Evolutionary conservation across 2,113 vertebrate species (phyloP).

Genomic region (Mus pahari): DNA sequence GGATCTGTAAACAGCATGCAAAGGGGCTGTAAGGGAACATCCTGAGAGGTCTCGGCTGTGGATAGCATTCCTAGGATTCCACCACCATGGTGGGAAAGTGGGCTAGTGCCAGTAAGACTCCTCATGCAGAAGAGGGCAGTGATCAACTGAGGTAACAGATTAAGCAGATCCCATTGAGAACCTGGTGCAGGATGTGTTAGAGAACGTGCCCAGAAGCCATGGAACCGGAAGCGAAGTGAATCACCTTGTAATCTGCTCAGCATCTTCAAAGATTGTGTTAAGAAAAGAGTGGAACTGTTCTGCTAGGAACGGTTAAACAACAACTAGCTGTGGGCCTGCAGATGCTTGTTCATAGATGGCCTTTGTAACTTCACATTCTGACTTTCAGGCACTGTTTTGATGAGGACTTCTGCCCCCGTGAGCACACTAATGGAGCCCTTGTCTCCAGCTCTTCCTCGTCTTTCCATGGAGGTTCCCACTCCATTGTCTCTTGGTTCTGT

Average conservation of each 20-base stretch:
- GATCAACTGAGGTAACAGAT: neutral
- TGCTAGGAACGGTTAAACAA: neutral
- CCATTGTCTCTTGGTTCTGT: neutral
- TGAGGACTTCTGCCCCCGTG: neutral
- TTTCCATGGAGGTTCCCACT: neutral
- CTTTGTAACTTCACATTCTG: neutral
- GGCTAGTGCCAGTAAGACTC: neutral
- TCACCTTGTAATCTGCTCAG: neutral
- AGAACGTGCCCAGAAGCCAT: neutral
- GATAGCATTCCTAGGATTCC: neutral
- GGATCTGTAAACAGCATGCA: no score
- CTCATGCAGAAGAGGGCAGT: neutral
- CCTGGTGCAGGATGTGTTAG: neutral
- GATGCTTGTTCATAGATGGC: neutral
- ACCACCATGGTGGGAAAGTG: neutral
- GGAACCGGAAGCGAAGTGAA: neutral
- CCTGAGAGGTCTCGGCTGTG: no score
- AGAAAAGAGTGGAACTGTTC: neutral
- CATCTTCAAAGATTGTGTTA: neutral
- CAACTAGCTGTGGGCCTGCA: neutral
- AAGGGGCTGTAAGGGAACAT: neutral
- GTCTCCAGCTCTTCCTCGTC: neutral
- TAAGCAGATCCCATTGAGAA: neutral
- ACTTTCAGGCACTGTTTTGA: neutral
- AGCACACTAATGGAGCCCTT: neutral